Percentiles rank a stretch among this genome's conserved stretches.
These are phyloP conservation scores for Lepidurus couesii DNA, from an alignment of 1,140 invertebrate species.

Conservation along the genomic window DNA sequence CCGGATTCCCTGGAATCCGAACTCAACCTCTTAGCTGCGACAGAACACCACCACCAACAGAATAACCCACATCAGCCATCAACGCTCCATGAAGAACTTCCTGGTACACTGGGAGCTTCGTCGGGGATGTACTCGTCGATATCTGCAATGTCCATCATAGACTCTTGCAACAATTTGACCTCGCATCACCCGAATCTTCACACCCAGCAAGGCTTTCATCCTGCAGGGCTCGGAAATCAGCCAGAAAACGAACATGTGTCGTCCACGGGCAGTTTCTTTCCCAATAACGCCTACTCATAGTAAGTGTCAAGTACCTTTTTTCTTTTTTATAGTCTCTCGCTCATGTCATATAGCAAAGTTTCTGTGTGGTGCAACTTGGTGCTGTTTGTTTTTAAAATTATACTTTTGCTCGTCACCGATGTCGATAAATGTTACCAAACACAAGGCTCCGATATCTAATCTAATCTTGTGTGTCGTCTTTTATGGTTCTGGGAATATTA, in stretches of 20 bases:
- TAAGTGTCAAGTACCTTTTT: background rate
- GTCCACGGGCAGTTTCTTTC: slow-evolving; percentile 1
- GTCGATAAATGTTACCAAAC: too few relatives aligned
- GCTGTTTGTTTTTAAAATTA: too few relatives aligned
- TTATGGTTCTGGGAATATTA: background rate
- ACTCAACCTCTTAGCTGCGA: background rate
- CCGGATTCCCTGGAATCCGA: slow-evolving; percentile 2
- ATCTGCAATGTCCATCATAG: background rate
- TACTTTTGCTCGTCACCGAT: too few relatives aligned
- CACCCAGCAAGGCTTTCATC: slow-evolving; percentile 5
- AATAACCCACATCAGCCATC: background rate
- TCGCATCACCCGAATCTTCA: background rate
- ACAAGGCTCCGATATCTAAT: too few relatives aligned
- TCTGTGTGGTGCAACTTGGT: too few relatives aligned
- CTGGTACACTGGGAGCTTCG: background rate
- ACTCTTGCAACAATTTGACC: background rate
- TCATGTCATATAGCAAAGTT: too few relatives aligned
- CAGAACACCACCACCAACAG: background rate
- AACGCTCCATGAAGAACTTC: background rate
- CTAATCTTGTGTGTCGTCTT: too few relatives aligned
- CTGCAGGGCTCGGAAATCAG: background rate
- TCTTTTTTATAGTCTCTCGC: too few relatives aligned
- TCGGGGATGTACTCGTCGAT: slow-evolving; percentile 7
- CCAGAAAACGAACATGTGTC: slow-evolving; percentile 15
- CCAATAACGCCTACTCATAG: background rate